Evolutionary conservation across 2,113 vertebrate genomes (phyloP), one percentile per base, ranked within the genome.

Genomic region (Chroicocephalus ridibundus): DNA sequence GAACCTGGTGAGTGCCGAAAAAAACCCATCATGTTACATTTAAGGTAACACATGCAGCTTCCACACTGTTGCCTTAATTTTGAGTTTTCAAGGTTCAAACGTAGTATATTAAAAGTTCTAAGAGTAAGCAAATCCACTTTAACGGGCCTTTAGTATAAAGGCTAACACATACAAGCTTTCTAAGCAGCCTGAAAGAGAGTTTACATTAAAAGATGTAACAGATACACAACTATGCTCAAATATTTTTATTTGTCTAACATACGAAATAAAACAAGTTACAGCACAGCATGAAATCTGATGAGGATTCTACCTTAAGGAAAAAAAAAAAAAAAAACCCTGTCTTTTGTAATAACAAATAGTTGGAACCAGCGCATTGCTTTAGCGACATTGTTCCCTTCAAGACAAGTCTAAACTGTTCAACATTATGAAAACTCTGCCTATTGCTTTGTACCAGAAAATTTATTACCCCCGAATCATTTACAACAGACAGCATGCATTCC

Each of bases 341-440:
- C 96, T 98, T 98, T 98, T 98, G 97, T 98, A 98, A 98, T 96
- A 98, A 98, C 98, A 98, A 98, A 98, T 97, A 98, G 95, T 97
- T 97, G 97, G 97, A 98, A 98, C 85, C 82, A 86, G 96, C 68
- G 86, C 94, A 96, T 97, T 98, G 96, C 98, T 96, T 66, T 89
- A 95, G 97, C 77, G 98, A 98, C 98, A 98, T 91, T 97, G 98
- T 98, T 98, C 98, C 98, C 98, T 98, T 94, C 92, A 34, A 98
- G 98, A 98, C 99, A 99, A 99, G 99, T 99, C 99, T 93, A 97
- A 98, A 99, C 98, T 90, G 89, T 97, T 99, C 99, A 97, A 97
- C 97, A 60, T 98, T 97, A 98, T 98, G 98, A 98, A 98, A 98
- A 98, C 96, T 93, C 97, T 92, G 96, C 97, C 96, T 97, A 96